Conservation (phyloP, 92 coral and sea anemone genomes). For the Pocillopora grandis region DNA sequence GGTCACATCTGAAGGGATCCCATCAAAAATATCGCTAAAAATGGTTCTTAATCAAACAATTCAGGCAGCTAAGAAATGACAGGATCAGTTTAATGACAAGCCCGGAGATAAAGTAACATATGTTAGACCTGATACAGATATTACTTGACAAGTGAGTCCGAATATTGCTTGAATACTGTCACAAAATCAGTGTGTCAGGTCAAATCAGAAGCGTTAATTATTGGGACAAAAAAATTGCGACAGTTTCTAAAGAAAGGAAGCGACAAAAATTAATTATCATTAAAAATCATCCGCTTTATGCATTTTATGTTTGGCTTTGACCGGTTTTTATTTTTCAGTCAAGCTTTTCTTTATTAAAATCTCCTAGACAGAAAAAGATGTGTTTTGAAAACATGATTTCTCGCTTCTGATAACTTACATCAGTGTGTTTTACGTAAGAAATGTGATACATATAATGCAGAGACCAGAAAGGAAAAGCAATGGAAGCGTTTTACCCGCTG, state of each 20-base stretch:
- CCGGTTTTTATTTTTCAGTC: too few relatives aligned
- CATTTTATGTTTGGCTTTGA: not conserved
- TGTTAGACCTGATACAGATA: not conserved
- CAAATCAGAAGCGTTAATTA: not conserved
- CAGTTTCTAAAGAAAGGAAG: not conserved
- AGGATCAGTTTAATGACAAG: conserved; percentile 12
- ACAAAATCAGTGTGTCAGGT: not conserved
- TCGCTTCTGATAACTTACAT: not conserved
- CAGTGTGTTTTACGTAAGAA: not conserved
- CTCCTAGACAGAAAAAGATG: not conserved
- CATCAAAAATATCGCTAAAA: conserved; percentile 23
- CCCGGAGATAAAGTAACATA: not conserved
- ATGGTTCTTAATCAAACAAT: conserved; percentile 1
- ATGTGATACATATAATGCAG: not conserved
- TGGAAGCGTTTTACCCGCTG: too few relatives aligned
- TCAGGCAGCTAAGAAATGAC: not conserved
- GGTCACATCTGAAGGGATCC: conserved; percentile 20
- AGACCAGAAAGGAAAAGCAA: conserved; percentile 10
- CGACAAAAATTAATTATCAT: not conserved
- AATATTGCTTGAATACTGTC: not conserved
- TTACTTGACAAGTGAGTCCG: not conserved
- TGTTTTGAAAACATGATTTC: not conserved
- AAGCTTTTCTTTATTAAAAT: too few relatives aligned
- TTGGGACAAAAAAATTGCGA: not conserved
- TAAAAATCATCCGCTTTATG: not conserved